Conservation (phyloP, 2,888 invertebrate genomes). For the Clepsis dumicolana region DNA sequence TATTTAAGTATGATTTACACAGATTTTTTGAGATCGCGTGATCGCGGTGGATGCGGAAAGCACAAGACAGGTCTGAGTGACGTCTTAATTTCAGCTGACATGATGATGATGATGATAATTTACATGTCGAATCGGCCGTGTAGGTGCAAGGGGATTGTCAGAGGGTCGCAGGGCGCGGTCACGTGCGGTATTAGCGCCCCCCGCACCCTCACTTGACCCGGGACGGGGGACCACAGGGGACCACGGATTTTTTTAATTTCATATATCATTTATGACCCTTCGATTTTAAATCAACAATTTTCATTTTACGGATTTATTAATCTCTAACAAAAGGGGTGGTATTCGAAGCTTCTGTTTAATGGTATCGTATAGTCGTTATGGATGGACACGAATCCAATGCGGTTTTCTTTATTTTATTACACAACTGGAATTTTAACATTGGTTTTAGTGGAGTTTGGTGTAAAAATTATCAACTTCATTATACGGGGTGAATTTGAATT, state of each 20-base stretch:
- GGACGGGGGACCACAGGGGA: slow-evolving; percentile 31
- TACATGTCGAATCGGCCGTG: slow-evolving; percentile 1
- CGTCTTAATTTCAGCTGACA: too few relatives aligned
- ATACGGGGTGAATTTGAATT: too few relatives aligned
- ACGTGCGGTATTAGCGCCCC: slow-evolving; percentile 41
- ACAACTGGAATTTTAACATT: background rate
- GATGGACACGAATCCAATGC: background rate
- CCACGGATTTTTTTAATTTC: slow-evolving; percentile 40
- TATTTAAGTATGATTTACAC: too few relatives aligned
- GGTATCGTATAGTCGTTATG: background rate
- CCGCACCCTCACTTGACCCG: slow-evolving; percentile 40
- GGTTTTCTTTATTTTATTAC: background rate
- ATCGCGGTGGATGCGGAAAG: too few relatives aligned
- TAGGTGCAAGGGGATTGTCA: background rate
- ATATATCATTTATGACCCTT: slow-evolving; percentile 39
- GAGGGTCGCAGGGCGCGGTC: slow-evolving; percentile 36
- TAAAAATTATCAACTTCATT: background rate
- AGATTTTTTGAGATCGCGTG: too few relatives aligned
- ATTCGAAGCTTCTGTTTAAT: background rate
- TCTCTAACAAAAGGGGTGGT: background rate
- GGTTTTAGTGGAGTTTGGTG: background rate
- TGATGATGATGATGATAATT: too few relatives aligned
- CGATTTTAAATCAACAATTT: slow-evolving; percentile 42
- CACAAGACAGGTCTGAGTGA: too few relatives aligned
- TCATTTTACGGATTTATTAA: slow-evolving; percentile 15